Evolutionary conservation across 1,140 invertebrate genomes (phyloP), one percentile per base, ranked within the genome.

Genomic region (Psix sp.): DNA sequence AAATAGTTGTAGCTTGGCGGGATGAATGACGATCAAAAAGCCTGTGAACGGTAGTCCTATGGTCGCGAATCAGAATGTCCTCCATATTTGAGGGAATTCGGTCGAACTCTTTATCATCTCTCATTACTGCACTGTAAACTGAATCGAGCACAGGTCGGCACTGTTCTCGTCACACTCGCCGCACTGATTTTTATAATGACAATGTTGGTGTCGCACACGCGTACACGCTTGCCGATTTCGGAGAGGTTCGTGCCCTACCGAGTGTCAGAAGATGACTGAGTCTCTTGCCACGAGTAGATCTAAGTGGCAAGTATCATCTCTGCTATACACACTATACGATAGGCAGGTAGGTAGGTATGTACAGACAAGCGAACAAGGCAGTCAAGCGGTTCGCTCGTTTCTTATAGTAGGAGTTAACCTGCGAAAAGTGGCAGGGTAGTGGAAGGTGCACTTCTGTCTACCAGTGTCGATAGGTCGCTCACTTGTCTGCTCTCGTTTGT

Each of bases 201-300:
- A 33, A 26, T 51, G 80, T 60, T 76, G 76, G 52, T 67, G 52
- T 38, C 36, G 35, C 36, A 16, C 38, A 33, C 15, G 20, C 31
- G 20, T 14, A 36, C 35, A 52, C 26, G 7, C 14, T 43, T 9
- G 5, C 33, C 31, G 57, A 36, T 63, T 56, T 59, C 68, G 45
- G 46, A 48, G 70, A 57, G 60, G 56, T 62, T 79, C 73, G 68
- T 81, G 59, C 79, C 79, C 75, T 74, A 80, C 49, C 78, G 81
- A 82, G 78, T 84, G 81, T 82, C 80, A 83, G 77, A 73, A 83
- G 76, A 77, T 84, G 77, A 84, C 82, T 84, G 80, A 84, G 76
- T 72, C 77, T 76, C 66, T 71, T 75, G 70, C 59, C 67, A 72
- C 54, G 60, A 70, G 71, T 71, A 68, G 78, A 74, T 79, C 76